Percentiles rank a stretch among this genome's conserved stretches.
Conservation (phyloP, 2,888 invertebrate species). For the Lycia hirtaria region DNA sequence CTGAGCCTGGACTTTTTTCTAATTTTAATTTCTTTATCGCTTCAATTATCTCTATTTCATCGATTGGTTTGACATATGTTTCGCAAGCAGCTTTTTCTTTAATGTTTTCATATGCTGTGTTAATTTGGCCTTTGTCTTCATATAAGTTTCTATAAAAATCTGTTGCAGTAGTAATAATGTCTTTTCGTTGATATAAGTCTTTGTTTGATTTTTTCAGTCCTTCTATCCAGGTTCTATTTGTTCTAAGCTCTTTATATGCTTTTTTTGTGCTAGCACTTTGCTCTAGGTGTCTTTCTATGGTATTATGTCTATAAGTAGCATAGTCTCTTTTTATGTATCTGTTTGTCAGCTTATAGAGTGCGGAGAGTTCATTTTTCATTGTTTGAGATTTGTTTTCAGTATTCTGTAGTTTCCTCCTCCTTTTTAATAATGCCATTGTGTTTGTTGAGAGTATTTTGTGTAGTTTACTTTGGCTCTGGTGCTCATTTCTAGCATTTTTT, state of each 20-base stretch:
- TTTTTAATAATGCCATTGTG: conserved; percentile 23
- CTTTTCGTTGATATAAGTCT: too few relatives aligned
- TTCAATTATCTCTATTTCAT: too few relatives aligned
- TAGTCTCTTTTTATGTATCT: conserved; percentile 24
- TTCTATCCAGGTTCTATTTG: conserved; percentile 32
- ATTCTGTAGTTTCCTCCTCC: conserved; percentile 35
- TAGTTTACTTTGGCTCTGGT: background rate
- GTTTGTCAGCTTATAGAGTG: too few relatives aligned
- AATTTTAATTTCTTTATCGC: too few relatives aligned
- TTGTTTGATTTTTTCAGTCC: conserved; percentile 18
- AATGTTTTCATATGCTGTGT: too few relatives aligned
- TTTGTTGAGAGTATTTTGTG: conserved; percentile 22
- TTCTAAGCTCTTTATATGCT: conserved; percentile 28
- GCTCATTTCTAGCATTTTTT: background rate
- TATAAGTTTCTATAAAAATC: too few relatives aligned
- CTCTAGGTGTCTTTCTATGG: conserved; percentile 7
- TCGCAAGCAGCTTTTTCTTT: too few relatives aligned
- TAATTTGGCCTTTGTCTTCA: too few relatives aligned
- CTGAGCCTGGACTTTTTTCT: too few relatives aligned
- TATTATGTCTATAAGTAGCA: conserved; percentile 20
- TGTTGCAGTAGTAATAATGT: too few relatives aligned
- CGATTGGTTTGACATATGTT: too few relatives aligned
- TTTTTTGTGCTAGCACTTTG: conserved; percentile 17
- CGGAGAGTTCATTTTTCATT: conserved; percentile 31
- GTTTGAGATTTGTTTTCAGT: conserved; percentile 29